Conservation (phyloP, 1,140 invertebrate species). For the Hyphantria cunea region DNA sequence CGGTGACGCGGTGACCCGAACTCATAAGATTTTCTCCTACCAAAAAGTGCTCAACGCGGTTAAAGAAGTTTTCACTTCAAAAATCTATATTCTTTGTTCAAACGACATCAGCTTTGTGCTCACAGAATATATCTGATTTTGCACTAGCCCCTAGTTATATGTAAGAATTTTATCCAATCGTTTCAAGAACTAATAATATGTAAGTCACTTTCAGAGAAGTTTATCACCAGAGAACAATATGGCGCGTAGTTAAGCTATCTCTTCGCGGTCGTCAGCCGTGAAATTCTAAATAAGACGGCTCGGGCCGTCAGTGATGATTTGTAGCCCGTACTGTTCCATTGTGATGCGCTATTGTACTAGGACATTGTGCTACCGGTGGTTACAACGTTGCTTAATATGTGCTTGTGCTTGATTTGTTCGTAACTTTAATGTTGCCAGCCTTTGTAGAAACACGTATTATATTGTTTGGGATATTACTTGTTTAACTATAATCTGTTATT, state of each 20-base stretch:
- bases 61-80: no score
- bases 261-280: neutral
- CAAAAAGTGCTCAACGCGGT: no score
- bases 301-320: constrained; percentile 30
- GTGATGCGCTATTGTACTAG: constrained; percentile 3
- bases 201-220: neutral
- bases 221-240: neutral
- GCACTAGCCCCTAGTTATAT: no score
- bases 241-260: neutral
- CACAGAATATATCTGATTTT: no score
- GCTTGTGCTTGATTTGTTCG: constrained; percentile 8
- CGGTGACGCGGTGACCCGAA: no score
- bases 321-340: constrained; percentile 34
- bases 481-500: no score
- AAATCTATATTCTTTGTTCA: no score
- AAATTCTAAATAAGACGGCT: constrained; percentile 17
- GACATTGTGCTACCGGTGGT: constrained; percentile 28
- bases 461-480: no score
- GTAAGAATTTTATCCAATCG: no score
- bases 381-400: constrained; percentile 29
- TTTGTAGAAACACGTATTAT: neutral
- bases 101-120: no score
- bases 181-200: no score
- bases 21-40: no score
- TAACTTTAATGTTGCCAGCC: constrained; percentile 3